Percentiles rank a stretch among this genome's conserved stretches.
Evolutionary conservation across 2,888 invertebrate genomes (phyloP).

Genomic region (Branchinecta sandiegonensis): DNA sequence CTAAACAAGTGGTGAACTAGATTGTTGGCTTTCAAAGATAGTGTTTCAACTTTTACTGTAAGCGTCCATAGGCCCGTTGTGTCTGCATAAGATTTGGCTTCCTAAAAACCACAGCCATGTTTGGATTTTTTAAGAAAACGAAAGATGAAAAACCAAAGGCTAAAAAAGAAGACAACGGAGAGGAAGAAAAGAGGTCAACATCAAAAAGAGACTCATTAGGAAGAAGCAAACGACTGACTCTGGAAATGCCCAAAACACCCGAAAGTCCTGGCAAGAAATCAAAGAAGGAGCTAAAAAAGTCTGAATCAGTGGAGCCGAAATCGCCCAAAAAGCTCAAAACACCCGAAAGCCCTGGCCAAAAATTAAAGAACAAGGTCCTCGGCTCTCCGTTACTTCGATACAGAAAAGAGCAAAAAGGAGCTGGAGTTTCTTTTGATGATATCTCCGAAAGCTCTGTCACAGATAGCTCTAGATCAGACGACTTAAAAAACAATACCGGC

Average conservation of each 20-base stretch:
- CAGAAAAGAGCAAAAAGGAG: background rate
- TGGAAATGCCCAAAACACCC: background rate
- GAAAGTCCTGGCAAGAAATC: background rate
- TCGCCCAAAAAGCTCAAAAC: background rate
- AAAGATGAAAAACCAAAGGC: background rate
- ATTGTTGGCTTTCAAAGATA: too few species aligned
- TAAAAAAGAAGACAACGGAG: background rate
- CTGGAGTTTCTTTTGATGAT: conserved; percentile 2
- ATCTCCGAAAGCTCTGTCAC: conserved; percentile 12
- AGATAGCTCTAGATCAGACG: conserved; percentile 5
- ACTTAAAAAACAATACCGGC: background rate
- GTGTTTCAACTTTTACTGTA: too few species aligned
- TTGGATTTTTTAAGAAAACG: conserved; percentile 6
- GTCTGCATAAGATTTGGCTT: too few species aligned
- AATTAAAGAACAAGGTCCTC: conserved; percentile 1
- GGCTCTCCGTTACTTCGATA: background rate
- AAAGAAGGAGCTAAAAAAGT: background rate
- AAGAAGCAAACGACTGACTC: background rate
- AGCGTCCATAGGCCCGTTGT: too few species aligned
- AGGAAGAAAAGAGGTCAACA: background rate
- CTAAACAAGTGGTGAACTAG: too few species aligned
- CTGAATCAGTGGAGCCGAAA: background rate
- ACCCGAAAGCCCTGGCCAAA: conserved; percentile 4
- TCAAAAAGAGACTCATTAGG: conserved; percentile 6
- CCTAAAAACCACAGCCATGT: background rate